These are phyloP conservation scores for Lamprologus sp. DNA, from an alignment of 2,113 vertebrate genomes.

Conservation along the genomic window DNA sequence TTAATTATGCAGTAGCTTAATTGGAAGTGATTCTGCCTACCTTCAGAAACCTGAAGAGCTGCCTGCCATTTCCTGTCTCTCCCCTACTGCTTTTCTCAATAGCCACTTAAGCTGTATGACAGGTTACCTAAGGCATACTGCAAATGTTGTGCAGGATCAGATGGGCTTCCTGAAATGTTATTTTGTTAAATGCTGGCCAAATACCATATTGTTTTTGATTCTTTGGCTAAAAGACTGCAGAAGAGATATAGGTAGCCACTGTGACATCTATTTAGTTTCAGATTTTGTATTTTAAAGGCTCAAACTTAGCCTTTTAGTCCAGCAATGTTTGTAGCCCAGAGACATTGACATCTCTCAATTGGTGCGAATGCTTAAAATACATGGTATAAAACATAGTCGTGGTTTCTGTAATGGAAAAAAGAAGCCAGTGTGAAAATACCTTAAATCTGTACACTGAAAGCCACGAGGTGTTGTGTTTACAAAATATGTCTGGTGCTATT, in stretches of 20 bases:
- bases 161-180: not conserved
- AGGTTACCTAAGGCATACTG: constrained; percentile 72
- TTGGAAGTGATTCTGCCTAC: constrained; percentile 25
- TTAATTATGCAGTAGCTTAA: constrained; percentile 32
- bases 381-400: not conserved
- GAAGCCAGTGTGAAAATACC: not conserved
- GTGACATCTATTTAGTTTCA: not conserved
- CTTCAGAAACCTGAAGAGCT: constrained; percentile 75
- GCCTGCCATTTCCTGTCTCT: constrained; percentile 71
- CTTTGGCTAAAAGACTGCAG: not conserved
- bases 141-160: constrained; percentile 72
- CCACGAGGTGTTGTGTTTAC: not conserved
- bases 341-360: not conserved
- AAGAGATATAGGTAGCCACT: not conserved
- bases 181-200: not conserved
- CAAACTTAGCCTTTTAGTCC: not conserved
- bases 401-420: not conserved
- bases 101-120: constrained; percentile 73
- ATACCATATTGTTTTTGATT: not conserved
- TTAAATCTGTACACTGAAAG: not conserved
- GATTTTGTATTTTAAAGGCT: not conserved
- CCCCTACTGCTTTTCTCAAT: not conserved
- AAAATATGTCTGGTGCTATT: not conserved
- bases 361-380: not conserved
- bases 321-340: not conserved